Evolutionary conservation across 2,888 invertebrate genomes (phyloP), one percentile per base, ranked within the genome.

Genomic region (Perizoma affinitatum): DNA sequence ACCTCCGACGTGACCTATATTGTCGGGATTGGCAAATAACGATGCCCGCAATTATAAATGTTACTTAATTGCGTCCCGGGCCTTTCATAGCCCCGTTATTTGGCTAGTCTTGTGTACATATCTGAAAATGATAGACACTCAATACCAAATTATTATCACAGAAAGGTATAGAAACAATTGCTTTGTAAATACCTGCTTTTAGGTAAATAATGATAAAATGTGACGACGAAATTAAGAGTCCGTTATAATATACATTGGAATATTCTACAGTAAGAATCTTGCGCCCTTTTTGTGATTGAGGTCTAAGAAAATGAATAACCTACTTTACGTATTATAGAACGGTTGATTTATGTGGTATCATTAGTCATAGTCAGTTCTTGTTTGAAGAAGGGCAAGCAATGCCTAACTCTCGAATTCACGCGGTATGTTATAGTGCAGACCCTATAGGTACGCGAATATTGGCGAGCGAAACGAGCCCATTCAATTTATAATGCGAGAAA

Each of bases 141-240:
- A 64, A 65, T 59, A 71, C 67, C 62, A 58, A 61, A 66, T 53
- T 63, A 68, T 65, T 67, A 69, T 68, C 69, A 70, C 69, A 69
- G 66, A 59, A 61, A 59, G 54, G 71, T 75, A 76, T 75, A 75
- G 69, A 77, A 78, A 75, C 68, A 69, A 49, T 68, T 59, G 55
- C 9, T 41, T 70, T 68, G 59, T 63, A 63, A 63, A 65, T 66
- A 70, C 64, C 65, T 65, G 59, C 5, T 63, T 67, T 61, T 68
- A 65, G 65, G 58, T 53, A 65, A 48, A 69, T 64, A 49, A 35
- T 42, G 65, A 58, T 52, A 63, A 47, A 69, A 65, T 52, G 34
- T 41, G 45, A 50, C 22, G 36, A 55, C n/a, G 34, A 54, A 57
- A 54, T n/a, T 45, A 22, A 22, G 5, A 36, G 47, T 36, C 58